These are phyloP conservation scores for Piscicola geometra DNA, from an alignment of 2,888 invertebrate genomes.

Conservation along the genomic window DNA sequence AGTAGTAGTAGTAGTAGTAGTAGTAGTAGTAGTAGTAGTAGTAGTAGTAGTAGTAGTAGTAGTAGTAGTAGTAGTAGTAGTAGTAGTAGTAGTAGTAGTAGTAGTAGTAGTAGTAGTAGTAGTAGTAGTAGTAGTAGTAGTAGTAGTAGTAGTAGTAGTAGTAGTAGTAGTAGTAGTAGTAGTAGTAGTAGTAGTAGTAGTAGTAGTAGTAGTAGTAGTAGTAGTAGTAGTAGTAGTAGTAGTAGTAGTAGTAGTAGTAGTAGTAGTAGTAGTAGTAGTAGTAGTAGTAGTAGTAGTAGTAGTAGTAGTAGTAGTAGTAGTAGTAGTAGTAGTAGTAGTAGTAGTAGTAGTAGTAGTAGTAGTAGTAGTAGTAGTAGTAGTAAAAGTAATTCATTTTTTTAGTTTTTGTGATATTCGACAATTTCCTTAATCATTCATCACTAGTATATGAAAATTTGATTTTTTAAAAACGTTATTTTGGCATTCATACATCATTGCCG, in stretches of 20 bases:
- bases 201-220: conserved; percentile 27
- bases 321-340: neutral
- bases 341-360: neutral
- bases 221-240: conserved; percentile 28
- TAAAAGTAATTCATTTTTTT: neutral
- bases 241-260: conserved; percentile 22
- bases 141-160: neutral
- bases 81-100: conserved; percentile 29
- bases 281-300: neutral
- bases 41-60: conserved; percentile 29
- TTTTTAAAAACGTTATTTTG: too few species aligned
- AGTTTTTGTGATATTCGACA: too few species aligned
- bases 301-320: neutral
- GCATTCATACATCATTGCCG: too few species aligned
- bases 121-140: neutral
- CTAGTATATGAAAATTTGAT: too few species aligned
- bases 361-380: neutral
- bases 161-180: neutral
- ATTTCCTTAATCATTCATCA: too few species aligned
- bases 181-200: conserved; percentile 18
- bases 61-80: conserved; percentile 27
- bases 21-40: conserved; percentile 29
- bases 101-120: conserved; percentile 14
- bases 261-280: neutral
- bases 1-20: conserved; percentile 29